Evolutionary conservation across 37 sponge, comb jelly and placozoan species (phyloP).

Genomic region (Bolinopsis microptera): DNA sequence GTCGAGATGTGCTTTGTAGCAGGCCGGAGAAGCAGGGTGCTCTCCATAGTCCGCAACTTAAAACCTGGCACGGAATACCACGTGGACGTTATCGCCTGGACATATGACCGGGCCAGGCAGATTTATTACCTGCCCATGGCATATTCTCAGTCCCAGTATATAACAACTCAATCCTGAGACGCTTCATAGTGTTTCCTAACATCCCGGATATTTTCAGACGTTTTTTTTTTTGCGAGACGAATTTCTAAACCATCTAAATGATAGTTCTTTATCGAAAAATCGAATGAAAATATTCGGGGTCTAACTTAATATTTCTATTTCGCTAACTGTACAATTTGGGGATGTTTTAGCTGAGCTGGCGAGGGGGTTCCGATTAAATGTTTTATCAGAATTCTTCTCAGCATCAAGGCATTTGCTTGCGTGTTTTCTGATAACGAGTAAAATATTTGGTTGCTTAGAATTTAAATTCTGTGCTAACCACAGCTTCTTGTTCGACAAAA

Average conservation of each 20-base stretch:
- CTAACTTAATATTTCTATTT: background rate
- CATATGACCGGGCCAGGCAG: background rate
- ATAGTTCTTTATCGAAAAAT: background rate
- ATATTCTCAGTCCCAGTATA: slow-evolving; percentile 37
- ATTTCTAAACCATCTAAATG: background rate
- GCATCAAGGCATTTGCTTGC: no score
- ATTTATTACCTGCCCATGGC: slow-evolving; percentile 41
- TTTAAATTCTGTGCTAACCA: no score
- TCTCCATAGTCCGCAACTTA: background rate
- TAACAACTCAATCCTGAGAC: background rate
- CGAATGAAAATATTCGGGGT: background rate
- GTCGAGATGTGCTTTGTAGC: background rate
- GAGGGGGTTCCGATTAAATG: background rate
- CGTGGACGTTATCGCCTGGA: slow-evolving; percentile 37
- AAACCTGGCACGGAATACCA: slow-evolving; percentile 26
- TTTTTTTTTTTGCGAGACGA: background rate
- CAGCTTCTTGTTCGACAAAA: no score
- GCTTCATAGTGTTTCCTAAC: background rate
- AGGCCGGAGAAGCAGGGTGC: background rate
- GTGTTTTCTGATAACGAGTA: no score
- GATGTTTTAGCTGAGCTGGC: background rate
- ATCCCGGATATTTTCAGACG: no score
- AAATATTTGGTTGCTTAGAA: no score
- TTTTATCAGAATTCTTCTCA: background rate
- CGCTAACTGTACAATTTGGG: background rate